Evolutionary conservation across 2,888 invertebrate species (phyloP).

Genomic region (Pseudococcus viburni): DNA sequence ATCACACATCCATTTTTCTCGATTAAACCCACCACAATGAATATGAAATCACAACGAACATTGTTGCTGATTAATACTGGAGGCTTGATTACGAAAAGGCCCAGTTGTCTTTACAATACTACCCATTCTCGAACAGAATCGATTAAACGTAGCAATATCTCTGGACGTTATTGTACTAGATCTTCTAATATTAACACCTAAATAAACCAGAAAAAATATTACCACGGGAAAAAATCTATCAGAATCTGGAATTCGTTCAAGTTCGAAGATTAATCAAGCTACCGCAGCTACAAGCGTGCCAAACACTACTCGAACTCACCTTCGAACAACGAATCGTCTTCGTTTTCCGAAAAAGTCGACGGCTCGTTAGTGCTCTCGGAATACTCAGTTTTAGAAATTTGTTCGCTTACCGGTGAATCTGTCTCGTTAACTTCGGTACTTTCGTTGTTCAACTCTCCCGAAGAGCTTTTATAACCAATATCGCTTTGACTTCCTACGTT

Average conservation of each 20-base stretch:
- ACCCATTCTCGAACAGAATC: conserved; percentile 76
- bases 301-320: conserved; percentile 22
- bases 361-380: conserved; percentile 49
- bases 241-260: neutral
- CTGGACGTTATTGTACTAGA: conserved; percentile 61
- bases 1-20: neutral
- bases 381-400: conserved; percentile 46
- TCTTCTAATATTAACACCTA: conserved; percentile 40
- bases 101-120: conserved; percentile 78
- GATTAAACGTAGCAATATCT: conserved; percentile 73
- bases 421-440: conserved; percentile 3
- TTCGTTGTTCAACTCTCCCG: conserved; percentile 63
- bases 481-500: conserved; percentile 72
- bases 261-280: neutral
- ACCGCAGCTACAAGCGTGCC: neutral
- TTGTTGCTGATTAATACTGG: conserved; percentile 69
- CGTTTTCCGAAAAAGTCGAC: neutral
- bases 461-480: conserved; percentile 72
- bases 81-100: conserved; percentile 69
- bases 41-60: conserved; percentile 69
- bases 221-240: neutral
- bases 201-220: neutral
- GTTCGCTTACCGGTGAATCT: conserved; percentile 40
- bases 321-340: conserved; percentile 32
- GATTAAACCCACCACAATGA: neutral